Evolutionary conservation across 2,797 vertebrate genomes (phyloP).

Genomic region (Acrocephalus scirpaceus): DNA sequence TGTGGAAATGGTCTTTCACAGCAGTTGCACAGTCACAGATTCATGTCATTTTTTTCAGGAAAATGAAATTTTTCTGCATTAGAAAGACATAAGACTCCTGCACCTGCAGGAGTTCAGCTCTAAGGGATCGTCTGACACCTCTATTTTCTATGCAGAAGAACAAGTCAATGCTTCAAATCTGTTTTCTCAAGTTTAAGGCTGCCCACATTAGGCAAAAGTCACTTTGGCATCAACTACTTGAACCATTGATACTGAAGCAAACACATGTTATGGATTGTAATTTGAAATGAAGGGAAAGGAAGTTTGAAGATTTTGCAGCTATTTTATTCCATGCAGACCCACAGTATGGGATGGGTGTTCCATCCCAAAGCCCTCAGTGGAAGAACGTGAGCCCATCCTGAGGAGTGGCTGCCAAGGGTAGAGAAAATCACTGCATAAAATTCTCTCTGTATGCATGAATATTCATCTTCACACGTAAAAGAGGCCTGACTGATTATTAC

Average conservation of each 20-base stretch:
- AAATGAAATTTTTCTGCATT: not conserved
- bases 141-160: not conserved
- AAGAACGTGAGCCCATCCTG: not conserved
- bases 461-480: not conserved
- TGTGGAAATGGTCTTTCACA: not conserved
- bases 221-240: not conserved
- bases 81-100: not conserved
- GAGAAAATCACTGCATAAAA: not conserved
- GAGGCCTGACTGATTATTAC: not conserved
- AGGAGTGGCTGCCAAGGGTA: not conserved
- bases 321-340: not conserved
- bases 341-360: no score
- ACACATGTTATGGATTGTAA: not conserved
- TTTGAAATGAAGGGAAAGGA: not conserved
- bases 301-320: not conserved
- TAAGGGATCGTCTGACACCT: not conserved
- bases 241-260: not conserved
- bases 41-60: accelerated
- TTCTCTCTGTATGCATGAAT: not conserved
- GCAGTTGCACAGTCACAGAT: not conserved
- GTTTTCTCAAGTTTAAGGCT: not conserved
- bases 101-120: not conserved
- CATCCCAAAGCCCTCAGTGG: not conserved
- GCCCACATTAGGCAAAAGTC: not conserved
- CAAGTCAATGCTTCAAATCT: not conserved